Conservation (phyloP, 2,888 invertebrate genomes). For the Lysandra bellargus region DNA sequence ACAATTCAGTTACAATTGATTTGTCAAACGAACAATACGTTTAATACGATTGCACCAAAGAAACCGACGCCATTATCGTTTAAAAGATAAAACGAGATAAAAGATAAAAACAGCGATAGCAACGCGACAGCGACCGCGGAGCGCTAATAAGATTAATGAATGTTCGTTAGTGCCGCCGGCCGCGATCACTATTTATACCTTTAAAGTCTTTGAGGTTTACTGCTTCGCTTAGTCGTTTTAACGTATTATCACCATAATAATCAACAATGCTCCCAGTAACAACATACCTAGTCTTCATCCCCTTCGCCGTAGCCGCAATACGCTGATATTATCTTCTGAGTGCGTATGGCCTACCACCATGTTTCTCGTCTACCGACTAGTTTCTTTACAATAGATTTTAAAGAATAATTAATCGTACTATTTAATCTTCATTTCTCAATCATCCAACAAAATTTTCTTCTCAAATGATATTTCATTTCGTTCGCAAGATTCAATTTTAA, state of each 20-base stretch:
- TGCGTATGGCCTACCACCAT: too few species aligned
- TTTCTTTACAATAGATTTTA: too few species aligned
- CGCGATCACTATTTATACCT: conserved; percentile 30
- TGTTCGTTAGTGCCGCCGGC: conserved; percentile 37
- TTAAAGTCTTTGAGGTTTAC: not conserved
- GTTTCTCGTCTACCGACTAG: too few species aligned
- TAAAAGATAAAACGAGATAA: not conserved
- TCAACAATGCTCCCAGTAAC: not conserved
- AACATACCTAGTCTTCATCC: too few species aligned
- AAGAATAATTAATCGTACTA: not conserved
- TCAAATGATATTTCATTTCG: not conserved
- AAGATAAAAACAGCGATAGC: conserved; percentile 1
- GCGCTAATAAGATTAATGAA: conserved; percentile 40
- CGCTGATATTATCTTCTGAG: too few species aligned
- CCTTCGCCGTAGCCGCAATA: too few species aligned
- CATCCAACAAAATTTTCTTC: not conserved
- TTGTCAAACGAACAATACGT: conserved; percentile 26
- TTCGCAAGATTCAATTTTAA: not conserved
- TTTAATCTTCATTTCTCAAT: not conserved
- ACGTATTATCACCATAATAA: not conserved
- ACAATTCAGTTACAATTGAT: conserved; percentile 24
- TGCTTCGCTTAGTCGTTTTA: not conserved
- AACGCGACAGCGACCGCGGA: conserved; percentile 34
- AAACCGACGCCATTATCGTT: conserved; percentile 24
- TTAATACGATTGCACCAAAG: conserved; percentile 13